Percentiles rank a stretch among this genome's conserved stretches.
Conservation (phyloP, 1,140 invertebrate genomes). For the Drosophila lini region DNA sequence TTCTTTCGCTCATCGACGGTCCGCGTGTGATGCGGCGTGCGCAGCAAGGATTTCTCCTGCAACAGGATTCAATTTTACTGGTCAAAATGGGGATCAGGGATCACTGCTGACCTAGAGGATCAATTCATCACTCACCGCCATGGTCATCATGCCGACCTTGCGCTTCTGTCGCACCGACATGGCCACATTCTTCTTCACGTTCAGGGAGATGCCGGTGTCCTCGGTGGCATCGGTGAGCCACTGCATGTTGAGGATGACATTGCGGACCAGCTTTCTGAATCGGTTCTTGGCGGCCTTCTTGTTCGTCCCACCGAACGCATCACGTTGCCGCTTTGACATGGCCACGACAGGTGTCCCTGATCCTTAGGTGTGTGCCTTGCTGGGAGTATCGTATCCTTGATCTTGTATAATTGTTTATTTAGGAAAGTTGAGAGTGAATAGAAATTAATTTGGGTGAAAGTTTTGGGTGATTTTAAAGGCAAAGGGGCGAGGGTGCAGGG, state of each 20-base stretch:
- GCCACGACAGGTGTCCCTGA: not conserved
- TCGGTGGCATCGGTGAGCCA: constrained; percentile 57
- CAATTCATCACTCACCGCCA: constrained; percentile 29
- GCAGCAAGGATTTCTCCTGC: constrained; percentile 59
- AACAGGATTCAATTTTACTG: not conserved
- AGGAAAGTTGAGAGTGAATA: too few relatives aligned
- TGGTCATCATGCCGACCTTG: constrained; percentile 58
- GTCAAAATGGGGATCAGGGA: not conserved
- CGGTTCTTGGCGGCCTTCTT: constrained; percentile 12
- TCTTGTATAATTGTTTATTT: not conserved
- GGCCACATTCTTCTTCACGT: constrained; percentile 46
- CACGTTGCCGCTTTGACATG: constrained; percentile 43
- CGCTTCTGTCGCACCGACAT: constrained; percentile 59
- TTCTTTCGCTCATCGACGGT: constrained; percentile 53
- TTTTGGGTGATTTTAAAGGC: too few relatives aligned
- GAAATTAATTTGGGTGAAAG: too few relatives aligned
- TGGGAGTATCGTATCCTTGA: not conserved
- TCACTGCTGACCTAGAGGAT: not conserved
- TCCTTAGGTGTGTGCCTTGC: not conserved
- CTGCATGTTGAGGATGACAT: constrained; percentile 57
- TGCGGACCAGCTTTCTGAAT: constrained; percentile 49
- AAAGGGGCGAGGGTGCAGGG: too few relatives aligned
- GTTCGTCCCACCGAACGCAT: constrained; percentile 6
- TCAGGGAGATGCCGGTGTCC: constrained; percentile 49
- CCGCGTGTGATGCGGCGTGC: constrained; percentile 25